Evolutionary conservation across 2,797 vertebrate genomes (phyloP).

Genomic region (Tapirus indicus): DNA sequence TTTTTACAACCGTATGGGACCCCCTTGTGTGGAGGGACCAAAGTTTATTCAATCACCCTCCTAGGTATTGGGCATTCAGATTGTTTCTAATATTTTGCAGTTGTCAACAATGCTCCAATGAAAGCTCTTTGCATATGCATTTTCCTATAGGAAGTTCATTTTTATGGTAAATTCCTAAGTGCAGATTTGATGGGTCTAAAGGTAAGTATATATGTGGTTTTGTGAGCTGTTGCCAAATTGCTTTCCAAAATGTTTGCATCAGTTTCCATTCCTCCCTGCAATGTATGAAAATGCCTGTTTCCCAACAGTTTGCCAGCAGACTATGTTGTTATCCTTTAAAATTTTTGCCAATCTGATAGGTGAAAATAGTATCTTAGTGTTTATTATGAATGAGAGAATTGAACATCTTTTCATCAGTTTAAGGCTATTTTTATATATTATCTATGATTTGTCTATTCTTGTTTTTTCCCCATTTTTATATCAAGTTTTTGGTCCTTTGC

Average conservation of each 20-base stretch:
- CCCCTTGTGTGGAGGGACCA: not conserved
- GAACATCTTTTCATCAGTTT: not conserved
- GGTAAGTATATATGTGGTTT: not conserved
- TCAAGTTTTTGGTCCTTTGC: not conserved
- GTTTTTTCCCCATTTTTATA: not conserved
- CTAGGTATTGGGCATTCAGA: not conserved
- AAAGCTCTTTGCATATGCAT: not conserved
- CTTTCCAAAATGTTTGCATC: not conserved
- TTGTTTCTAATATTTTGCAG: not conserved
- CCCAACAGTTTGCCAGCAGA: not conserved
- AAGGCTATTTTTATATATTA: not conserved
- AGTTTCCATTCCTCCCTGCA: not conserved
- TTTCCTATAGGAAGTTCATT: not conserved
- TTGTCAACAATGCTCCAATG: not conserved
- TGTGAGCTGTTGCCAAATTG: not conserved
- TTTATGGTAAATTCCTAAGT: not conserved
- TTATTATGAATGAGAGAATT: not conserved
- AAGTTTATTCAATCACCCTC: not conserved
- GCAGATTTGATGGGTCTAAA: not conserved
- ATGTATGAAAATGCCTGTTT: not conserved
- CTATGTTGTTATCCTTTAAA: not conserved
- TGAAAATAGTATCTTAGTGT: not conserved
- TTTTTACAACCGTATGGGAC: not conserved
- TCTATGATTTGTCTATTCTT: not conserved
- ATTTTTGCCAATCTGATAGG: not conserved